phyloP scores from a whole-genome alignment of 2,888 invertebrate species.

The Oasisia sp. region DNA sequence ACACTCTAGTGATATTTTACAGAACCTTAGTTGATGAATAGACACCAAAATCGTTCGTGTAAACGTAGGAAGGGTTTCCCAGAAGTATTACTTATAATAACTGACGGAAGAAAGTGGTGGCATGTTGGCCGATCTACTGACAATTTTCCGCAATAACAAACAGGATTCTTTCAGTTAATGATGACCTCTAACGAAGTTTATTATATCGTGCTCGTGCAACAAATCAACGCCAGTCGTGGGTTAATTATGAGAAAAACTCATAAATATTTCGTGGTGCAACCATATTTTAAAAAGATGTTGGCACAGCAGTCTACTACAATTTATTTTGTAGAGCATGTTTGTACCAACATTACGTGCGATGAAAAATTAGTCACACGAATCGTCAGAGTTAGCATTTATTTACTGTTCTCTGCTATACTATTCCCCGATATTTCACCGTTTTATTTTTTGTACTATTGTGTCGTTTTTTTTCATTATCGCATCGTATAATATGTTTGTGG shows the following conservation, averaged over 20 bases:
- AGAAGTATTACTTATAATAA: background rate
- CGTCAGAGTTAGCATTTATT: background rate
- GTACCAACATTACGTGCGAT: background rate
- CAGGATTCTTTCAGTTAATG: slow-evolving; percentile 5
- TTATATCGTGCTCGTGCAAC: background rate
- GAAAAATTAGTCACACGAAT: background rate
- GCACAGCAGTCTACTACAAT: background rate
- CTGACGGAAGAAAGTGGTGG: background rate
- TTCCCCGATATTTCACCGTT: background rate
- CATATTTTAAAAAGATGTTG: background rate
- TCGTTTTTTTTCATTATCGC: background rate
- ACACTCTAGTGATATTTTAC: background rate
- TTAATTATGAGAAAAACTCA: background rate
- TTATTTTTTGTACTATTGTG: background rate
- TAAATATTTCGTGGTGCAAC: background rate
- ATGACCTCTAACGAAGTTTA: background rate
- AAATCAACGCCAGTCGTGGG: background rate
- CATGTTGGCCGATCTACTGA: background rate
- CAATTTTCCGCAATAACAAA: background rate
- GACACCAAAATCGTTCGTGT: background rate
- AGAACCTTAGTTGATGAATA: background rate
- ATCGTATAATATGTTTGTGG: background rate
- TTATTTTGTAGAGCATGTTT: background rate
- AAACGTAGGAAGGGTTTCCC: background rate
- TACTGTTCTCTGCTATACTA: background rate